Conservation (phyloP, 2,113 vertebrate species). For the Ciconia maguari region DNA sequence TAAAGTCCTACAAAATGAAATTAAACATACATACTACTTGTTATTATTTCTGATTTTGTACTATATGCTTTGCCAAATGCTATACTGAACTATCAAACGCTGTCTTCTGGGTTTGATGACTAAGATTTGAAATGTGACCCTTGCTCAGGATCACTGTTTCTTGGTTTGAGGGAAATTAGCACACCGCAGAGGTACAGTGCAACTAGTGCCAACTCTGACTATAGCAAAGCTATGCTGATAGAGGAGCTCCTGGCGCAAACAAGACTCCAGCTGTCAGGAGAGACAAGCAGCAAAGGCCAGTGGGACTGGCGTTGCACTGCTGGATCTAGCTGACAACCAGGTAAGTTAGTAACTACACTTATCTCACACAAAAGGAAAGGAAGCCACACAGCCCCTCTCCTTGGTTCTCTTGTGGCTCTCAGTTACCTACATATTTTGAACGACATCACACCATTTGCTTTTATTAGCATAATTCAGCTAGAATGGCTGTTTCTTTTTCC, state of each 20-base stretch:
- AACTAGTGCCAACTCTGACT: neutral
- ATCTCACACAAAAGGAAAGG: neutral
- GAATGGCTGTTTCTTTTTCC: neutral
- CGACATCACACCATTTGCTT: neutral
- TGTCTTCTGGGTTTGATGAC: neutral
- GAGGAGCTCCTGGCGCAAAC: neutral
- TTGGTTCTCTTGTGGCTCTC: neutral
- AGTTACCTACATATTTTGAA: neutral
- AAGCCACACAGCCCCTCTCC: neutral
- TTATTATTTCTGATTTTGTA: neutral
- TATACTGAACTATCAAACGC: neutral
- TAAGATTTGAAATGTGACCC: neutral
- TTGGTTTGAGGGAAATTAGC: neutral
- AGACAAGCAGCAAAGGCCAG: neutral
- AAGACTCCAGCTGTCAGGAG: too few relatives aligned
- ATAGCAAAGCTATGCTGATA: neutral
- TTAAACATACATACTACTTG: neutral
- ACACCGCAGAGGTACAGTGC: neutral
- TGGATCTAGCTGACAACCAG: neutral
- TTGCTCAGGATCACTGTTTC: neutral
- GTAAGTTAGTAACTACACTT: neutral
- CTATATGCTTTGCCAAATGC: neutral
- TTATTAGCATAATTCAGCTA: neutral
- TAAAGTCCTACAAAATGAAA: neutral
- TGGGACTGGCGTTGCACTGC: neutral